phyloP scores from a whole-genome alignment of 2,113 vertebrate species.

The Chaetops frenatus region DNA sequence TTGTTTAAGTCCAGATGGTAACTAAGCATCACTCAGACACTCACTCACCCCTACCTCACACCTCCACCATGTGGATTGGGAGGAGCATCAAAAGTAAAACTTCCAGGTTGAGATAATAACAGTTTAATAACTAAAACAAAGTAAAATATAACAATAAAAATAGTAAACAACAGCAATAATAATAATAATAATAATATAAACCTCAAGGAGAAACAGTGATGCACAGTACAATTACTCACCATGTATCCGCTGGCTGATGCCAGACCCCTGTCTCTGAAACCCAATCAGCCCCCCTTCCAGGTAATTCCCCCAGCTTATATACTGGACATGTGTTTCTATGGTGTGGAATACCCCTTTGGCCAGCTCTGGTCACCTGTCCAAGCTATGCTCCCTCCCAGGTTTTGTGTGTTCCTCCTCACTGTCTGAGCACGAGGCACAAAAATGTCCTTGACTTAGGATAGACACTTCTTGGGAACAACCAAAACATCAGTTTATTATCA shows the following conservation, averaged over 20 bases:
- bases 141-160: background rate
- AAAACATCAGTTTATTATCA: background rate
- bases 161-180: background rate
- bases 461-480: background rate
- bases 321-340: background rate
- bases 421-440: background rate
- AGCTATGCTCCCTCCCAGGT: background rate
- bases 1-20: background rate
- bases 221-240: background rate
- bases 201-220: background rate
- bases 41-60: no score
- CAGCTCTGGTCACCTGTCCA: background rate
- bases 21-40: background rate
- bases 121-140: background rate
- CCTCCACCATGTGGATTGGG: accelerated
- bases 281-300: accelerated
- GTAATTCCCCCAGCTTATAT: background rate
- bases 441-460: accelerated
- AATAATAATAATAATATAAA: background rate
- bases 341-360: background rate
- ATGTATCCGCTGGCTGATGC: background rate
- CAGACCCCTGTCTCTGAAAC: background rate
- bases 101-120: background rate
- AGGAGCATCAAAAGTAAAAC: background rate
- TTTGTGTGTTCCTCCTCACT: background rate